Percentiles rank a stretch among this genome's conserved stretches.
phyloP scores from a whole-genome alignment of 2,888 invertebrate species.

The Coremacera marginata region DNA sequence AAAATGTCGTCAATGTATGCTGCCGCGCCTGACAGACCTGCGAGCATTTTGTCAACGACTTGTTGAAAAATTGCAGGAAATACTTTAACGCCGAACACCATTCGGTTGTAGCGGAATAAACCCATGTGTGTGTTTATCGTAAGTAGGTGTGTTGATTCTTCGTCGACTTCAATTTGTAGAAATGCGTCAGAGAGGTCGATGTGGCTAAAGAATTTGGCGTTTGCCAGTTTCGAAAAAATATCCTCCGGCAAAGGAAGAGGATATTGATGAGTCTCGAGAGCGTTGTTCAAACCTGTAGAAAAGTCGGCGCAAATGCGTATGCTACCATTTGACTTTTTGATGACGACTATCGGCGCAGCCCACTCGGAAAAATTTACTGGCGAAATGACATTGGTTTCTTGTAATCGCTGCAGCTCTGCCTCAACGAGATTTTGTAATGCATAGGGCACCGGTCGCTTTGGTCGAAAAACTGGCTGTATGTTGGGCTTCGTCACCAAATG shows the following conservation, averaged over 20 bases:
- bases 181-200: constrained; percentile 47
- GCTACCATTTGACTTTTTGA: constrained; percentile 44
- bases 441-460: constrained; percentile 47
- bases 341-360: constrained; percentile 50
- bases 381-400: constrained; percentile 43
- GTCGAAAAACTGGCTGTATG: constrained; percentile 43
- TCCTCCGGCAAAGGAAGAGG: constrained; percentile 46
- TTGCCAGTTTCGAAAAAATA: constrained; percentile 43
- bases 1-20: constrained; percentile 42
- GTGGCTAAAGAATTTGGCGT: constrained; percentile 39
- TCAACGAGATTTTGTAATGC: constrained; percentile 46
- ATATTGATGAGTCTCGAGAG: constrained; percentile 44
- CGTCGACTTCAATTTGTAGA: constrained; percentile 47
- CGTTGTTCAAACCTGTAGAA: constrained; percentile 47
- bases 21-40: constrained; percentile 32
- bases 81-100: constrained; percentile 36
- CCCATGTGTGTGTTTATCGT: constrained; percentile 38
- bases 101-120: constrained; percentile 35
- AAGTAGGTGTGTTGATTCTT: constrained; percentile 40
- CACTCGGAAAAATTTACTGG: constrained; percentile 42
- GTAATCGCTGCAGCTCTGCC: constrained; percentile 43
- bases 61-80: constrained; percentile 42
- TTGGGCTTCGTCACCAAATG: constrained; percentile 44
- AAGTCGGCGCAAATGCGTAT: constrained; percentile 48
- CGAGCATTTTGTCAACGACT: constrained; percentile 43